Percentiles rank a stretch among this genome's conserved stretches.
These are phyloP conservation scores for Orchestia grillus DNA, from an alignment of 1,140 invertebrate genomes.

Conservation along the genomic window DNA sequence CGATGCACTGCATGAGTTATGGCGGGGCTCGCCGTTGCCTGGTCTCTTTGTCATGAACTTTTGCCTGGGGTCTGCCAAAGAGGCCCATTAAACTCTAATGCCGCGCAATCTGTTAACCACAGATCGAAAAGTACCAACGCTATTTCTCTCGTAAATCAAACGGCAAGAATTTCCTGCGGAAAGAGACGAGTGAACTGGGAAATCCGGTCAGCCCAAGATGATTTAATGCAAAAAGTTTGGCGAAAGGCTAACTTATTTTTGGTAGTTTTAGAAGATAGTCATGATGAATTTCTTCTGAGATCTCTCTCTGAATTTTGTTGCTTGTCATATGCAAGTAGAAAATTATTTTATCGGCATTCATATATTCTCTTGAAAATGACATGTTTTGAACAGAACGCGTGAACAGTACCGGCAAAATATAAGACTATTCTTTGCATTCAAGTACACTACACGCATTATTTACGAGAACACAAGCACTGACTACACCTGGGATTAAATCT, in stretches of 20 bases:
- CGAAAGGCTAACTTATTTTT: background rate
- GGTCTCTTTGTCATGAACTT: slow-evolving; percentile 51
- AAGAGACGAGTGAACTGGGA: background rate
- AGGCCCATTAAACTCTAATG: slow-evolving; percentile 43
- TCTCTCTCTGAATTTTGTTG: background rate
- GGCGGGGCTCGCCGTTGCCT: background rate
- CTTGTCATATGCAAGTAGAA: background rate
- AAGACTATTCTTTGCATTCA: background rate
- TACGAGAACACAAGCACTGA: background rate
- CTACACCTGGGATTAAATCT: background rate
- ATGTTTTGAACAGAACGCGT: background rate
- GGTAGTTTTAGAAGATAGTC: background rate
- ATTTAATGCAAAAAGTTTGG: background rate
- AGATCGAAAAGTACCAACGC: slow-evolving; percentile 23
- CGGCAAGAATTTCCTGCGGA: slow-evolving; percentile 20
- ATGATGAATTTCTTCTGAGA: background rate
- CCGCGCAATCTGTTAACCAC: slow-evolving; percentile 34
- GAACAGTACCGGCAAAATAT: background rate
- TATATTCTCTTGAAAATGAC: background rate
- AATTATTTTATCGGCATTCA: background rate
- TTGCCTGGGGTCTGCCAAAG: background rate
- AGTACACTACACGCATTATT: too few species aligned
- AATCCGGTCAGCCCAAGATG: background rate
- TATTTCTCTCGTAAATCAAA: slow-evolving; percentile 42
- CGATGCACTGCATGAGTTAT: slow-evolving; percentile 17